Base-by-base conservation (phyloP, 2,113 vertebrate genomes). In the Gymnogyps californianus region DNA sequence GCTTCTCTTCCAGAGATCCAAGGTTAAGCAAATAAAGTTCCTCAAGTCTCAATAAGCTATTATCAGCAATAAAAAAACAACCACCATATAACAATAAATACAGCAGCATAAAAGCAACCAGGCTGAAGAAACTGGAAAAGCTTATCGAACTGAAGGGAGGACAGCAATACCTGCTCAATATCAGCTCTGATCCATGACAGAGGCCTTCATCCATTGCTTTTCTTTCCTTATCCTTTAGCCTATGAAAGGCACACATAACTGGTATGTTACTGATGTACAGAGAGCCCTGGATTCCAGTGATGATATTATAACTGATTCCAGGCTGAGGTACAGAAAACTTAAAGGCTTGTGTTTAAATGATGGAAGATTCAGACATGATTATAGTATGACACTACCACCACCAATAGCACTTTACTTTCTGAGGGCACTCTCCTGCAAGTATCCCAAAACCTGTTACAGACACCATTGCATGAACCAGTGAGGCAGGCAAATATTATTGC, bases 11-110 rank as follows among this genome's bases (percentile, higher is more conserved):
- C 95, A 96, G 80, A 96, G 81, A 96, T 85, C 90, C 96, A 97
- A 96, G 95, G 96, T 97, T 97, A 96, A 97, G 91, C 87, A 98
- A 98, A 98, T 96, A 96, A 96, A 91, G 81, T 93, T 96, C 87
- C 80, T 97, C 10, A 34, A 97, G 87, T 87, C 59, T 96, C 87
- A 95, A 91, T 96, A 94, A 93, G 83, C 82, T 93, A 96, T 89
- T 96, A 97, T 96, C 93, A 97, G 94, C 79, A 83, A 94, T 95
- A 86, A 97, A 96, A 93, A 84, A 69, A 5, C 44, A 40, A 22
- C 52, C 17, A 77, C 65, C 36, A 26, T 93, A 85, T 94, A 96
- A 91, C 51, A 76, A 97, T 96, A 97, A 96, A 97, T 93, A 94
- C 7, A 15, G 83, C 91, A 80, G 84, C 83, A 90, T 92, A 90